Conservation (phyloP, 2,888 invertebrate genomes). For the Heteromyza rotundicornis region DNA sequence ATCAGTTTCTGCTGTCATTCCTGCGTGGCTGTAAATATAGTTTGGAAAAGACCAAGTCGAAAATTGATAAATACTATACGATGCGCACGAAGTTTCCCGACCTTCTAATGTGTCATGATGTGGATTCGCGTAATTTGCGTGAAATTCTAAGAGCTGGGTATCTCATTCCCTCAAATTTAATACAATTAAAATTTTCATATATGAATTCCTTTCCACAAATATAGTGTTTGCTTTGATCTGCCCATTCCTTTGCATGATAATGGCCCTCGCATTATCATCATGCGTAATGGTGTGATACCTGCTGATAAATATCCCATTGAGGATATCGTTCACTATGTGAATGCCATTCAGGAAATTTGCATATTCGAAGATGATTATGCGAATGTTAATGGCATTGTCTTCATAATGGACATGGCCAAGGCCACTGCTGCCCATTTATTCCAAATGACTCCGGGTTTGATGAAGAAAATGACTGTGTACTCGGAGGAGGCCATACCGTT, state of each 20-base stretch:
- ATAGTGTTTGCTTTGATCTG: slow-evolving; percentile 26
- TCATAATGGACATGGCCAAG: slow-evolving; percentile 67
- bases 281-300: slow-evolving; percentile 64
- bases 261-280: slow-evolving; percentile 63
- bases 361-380: slow-evolving; percentile 70
- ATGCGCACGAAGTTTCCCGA: slow-evolving; percentile 47
- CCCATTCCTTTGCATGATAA: slow-evolving; percentile 57
- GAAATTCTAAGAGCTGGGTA: slow-evolving; percentile 49
- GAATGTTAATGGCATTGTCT: slow-evolving; percentile 64
- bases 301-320: slow-evolving; percentile 62
- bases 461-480: slow-evolving; percentile 67
- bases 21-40: slow-evolving; percentile 72
- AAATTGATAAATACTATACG: slow-evolving; percentile 68
- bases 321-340: slow-evolving; percentile 65
- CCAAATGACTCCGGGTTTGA: slow-evolving; percentile 67
- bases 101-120: slow-evolving; percentile 50
- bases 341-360: slow-evolving; percentile 66
- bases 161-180: too few relatives aligned
- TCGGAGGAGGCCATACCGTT: slow-evolving; percentile 69
- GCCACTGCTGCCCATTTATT: slow-evolving; percentile 65
- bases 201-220: too few relatives aligned
- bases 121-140: slow-evolving; percentile 44
- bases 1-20: slow-evolving; percentile 70
- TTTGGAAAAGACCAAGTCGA: slow-evolving; percentile 69
- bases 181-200: too few relatives aligned